Base-by-base conservation (phyloP, 2,113 vertebrate genomes). In the Castor canadensis region DNA sequence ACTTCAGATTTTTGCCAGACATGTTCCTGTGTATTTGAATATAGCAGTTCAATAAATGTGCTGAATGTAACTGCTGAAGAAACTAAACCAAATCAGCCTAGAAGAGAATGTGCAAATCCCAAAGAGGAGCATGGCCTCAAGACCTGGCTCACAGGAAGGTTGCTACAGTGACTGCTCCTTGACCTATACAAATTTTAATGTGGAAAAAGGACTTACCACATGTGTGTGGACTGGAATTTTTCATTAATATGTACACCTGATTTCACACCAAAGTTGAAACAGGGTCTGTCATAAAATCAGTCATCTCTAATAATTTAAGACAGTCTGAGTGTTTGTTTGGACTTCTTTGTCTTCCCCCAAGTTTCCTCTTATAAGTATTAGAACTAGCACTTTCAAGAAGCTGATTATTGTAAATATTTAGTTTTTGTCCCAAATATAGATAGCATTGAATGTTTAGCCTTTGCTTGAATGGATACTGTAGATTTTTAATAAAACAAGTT, bases 391-490 rank as follows among this genome's bases (percentile, higher is more conserved):
- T 98, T 99, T 98, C 98, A 98, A 98, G 95, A 98, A 94, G 96
- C 67, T 87, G 95, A 97, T 97, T 98, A 96, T 97, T 97, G 97
- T 95, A 97, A 98, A 95, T 88, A 80, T 94, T 98, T 92, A 96
- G 95, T 97, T 98, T 93, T 95, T 96, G 95, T 98, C 95, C 97
- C 95, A 96, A 97, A 96, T 90, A 79, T 97, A 98, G 97, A 96
- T 98, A 97, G 93, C 87, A 97, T 98, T 98, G 97, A 93, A 98
- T 98, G 17, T 95, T 97, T 98, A 98, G 97, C 97, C 97, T 98
- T 92, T 86, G 98, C 98, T 98, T 98, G 98, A 99, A 98, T 98
- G 98, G 98, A 98, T 97, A 98, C 96, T 98, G 97, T 98, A 98
- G 98, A 98, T 98, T 98, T 98, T 98, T 98, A 98, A 98, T 95